A percentile compares a stretch with the other conserved stretches of the same genome.
phyloP scores from a whole-genome alignment of 2,113 vertebrate species.

The Rhynchomys soricoides region DNA sequence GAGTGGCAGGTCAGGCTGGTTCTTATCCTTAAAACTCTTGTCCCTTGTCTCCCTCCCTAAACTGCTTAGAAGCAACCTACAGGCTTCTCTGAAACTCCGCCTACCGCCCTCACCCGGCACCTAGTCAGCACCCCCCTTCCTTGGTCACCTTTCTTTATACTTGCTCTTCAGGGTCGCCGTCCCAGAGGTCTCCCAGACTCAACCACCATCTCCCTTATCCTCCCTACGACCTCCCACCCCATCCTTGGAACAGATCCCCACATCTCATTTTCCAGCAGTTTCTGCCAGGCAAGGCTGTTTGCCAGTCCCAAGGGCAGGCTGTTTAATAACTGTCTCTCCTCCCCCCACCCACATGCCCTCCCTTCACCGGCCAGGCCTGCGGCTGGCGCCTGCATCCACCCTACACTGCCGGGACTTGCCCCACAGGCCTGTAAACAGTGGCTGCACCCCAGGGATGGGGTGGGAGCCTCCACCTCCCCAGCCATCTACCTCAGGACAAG shows the following conservation, averaged over 20 bases:
- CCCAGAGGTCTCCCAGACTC: not conserved
- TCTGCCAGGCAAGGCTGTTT: conserved; percentile 65
- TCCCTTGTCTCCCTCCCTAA: not conserved
- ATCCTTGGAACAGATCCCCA: conserved; percentile 35
- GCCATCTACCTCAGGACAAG: conserved; percentile 10
- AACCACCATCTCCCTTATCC: not conserved
- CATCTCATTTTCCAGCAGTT: conserved; percentile 61
- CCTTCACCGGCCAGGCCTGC: not conserved
- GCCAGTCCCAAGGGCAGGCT: conserved; percentile 59
- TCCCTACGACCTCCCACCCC: not conserved
- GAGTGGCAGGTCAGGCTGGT: not conserved
- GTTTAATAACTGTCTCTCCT: conserved; percentile 51
- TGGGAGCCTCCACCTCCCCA: not conserved
- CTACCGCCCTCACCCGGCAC: not conserved
- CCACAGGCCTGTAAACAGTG: conserved; percentile 59
- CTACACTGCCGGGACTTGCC: conserved; percentile 70
- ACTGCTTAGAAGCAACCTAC: not conserved
- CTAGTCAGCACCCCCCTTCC: no score
- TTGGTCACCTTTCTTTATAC: not conserved
- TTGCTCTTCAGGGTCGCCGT: not conserved
- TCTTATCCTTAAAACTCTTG: not conserved
- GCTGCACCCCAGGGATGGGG: conserved; percentile 17
- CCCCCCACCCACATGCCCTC: conserved; percentile 27
- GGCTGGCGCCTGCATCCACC: conserved; percentile 39
- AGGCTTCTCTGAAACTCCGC: not conserved